phyloP scores from a whole-genome alignment of 2,113 vertebrate species.

The Lathamus discolor region DNA sequence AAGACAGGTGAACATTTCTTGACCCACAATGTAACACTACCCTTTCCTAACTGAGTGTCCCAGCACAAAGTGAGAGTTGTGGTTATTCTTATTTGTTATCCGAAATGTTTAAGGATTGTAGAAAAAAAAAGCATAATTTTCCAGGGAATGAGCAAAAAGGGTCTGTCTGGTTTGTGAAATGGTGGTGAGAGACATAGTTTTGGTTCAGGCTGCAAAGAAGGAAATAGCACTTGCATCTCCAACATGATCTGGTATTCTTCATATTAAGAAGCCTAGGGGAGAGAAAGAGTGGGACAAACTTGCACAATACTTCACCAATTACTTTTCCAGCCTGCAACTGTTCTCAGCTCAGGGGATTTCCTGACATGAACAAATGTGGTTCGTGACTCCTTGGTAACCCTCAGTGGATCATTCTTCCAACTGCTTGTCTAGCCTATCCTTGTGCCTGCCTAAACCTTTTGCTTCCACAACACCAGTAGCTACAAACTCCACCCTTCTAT shows the following conservation, averaged over 20 bases:
- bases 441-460: not conserved
- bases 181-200: not conserved
- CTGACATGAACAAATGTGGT: not conserved
- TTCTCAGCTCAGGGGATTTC: slow-evolving; percentile 18
- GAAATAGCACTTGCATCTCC: not conserved
- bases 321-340: not conserved
- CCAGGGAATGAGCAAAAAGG: not conserved
- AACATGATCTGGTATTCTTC: not conserved
- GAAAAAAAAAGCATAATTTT: not conserved
- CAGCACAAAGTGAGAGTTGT: not conserved
- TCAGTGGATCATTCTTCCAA: not conserved
- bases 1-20: not conserved
- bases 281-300: not conserved
- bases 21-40: not conserved
- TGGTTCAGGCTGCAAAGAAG: not conserved
- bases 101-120: not conserved
- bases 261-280: not conserved
- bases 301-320: not conserved
- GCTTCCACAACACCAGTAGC: not conserved
- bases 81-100: not conserved
- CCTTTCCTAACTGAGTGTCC: not conserved
- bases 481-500: not conserved
- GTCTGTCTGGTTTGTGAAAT: not conserved
- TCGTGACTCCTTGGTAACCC: not conserved
- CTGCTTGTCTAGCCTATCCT: not conserved